Percentiles rank a stretch among this genome's conserved stretches.
Evolutionary conservation across 2,888 invertebrate genomes (phyloP).

Genomic region (Dynastes tityus): DNA sequence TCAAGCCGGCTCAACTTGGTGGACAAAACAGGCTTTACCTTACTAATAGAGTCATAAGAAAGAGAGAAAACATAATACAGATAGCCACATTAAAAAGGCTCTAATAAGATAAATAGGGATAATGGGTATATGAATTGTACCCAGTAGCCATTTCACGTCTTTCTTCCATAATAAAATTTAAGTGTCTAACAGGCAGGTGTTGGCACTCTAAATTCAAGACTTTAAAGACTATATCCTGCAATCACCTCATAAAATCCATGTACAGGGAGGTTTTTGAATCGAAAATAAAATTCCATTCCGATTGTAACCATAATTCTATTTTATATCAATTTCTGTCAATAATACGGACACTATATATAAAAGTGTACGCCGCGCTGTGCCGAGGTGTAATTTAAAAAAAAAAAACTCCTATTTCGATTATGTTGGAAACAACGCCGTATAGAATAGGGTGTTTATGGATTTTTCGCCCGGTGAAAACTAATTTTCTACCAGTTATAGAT

Average conservation of each 20-base stretch:
- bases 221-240: not conserved
- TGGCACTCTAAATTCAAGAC: slow-evolving; percentile 14
- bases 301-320: slow-evolving; percentile 3
- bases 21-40: not conserved
- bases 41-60: slow-evolving; percentile 4
- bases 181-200: slow-evolving; percentile 21
- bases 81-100: not conserved
- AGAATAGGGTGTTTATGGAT: slow-evolving; percentile 37
- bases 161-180: slow-evolving; percentile 14
- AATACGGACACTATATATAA: not conserved
- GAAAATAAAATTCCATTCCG: not conserved
- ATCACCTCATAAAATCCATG: slow-evolving; percentile 19
- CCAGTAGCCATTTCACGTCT: not conserved
- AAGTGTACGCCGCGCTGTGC: not conserved
- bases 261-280: not conserved
- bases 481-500: slow-evolving; percentile 37
- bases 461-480: slow-evolving; percentile 34
- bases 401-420: slow-evolving; percentile 29
- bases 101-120: slow-evolving; percentile 2
- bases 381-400: not conserved
- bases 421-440: not conserved
- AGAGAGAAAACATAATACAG: not conserved
- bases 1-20: not conserved
- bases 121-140: not conserved
- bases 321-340: slow-evolving; percentile 8